phyloP scores from a whole-genome alignment of 1,140 invertebrate species.

The Bombus terrestris region DNA sequence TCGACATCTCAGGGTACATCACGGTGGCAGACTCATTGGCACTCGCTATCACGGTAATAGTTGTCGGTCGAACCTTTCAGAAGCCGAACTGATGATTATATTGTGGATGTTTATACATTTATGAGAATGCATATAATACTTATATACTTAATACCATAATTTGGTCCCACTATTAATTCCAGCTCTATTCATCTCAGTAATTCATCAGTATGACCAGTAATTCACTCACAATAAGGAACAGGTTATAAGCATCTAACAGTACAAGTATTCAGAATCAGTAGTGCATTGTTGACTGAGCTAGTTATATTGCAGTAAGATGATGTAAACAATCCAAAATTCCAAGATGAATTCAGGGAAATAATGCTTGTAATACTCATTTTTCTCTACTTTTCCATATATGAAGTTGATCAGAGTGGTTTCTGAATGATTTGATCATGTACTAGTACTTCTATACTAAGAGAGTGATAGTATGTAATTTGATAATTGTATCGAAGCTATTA shows the following conservation, averaged over 20 bases:
- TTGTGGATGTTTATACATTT: not conserved
- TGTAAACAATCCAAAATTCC: not conserved
- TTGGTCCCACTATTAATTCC: not conserved
- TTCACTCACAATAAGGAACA: not conserved
- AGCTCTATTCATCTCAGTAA: not conserved
- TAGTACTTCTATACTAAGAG: not conserved
- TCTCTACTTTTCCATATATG: not conserved
- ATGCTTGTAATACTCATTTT: not conserved
- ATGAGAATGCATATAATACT: too few relatives aligned
- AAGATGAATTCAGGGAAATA: not conserved
- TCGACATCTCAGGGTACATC: constrained; percentile 80
- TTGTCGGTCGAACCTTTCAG: not conserved
- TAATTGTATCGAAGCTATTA: constrained; percentile 2
- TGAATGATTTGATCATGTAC: not conserved
- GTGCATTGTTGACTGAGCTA: not conserved
- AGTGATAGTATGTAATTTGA: not conserved
- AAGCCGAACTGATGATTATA: not conserved
- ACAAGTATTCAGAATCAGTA: not conserved
- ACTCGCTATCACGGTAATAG: constrained; percentile 80
- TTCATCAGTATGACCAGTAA: not conserved
- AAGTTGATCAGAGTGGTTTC: not conserved
- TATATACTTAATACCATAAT: not conserved
- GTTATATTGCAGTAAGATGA: not conserved
- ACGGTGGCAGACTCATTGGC: constrained; percentile 80
- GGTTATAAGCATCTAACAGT: not conserved